These are phyloP conservation scores for Rhagoletis zephyria DNA, from an alignment of 1,140 invertebrate species.

Conservation along the genomic window DNA sequence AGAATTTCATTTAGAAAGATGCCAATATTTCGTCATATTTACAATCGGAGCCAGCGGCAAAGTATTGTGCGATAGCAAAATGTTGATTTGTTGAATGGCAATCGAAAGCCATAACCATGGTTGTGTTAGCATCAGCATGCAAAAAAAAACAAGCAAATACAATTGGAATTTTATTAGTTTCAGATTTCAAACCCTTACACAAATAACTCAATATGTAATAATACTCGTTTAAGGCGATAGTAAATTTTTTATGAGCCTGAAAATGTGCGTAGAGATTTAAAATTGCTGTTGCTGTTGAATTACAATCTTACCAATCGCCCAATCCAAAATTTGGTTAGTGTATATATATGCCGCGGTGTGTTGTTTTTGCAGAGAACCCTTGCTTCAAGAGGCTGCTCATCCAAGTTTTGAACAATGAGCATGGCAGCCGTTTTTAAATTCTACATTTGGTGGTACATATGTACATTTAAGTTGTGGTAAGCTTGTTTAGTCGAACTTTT, in stretches of 20 bases:
- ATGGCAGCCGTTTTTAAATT: background rate
- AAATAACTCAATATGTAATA: background rate
- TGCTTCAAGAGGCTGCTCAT: background rate
- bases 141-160: conserved; percentile 21
- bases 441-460: too few relatives aligned
- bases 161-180: conserved; percentile 27
- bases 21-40: background rate
- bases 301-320: background rate
- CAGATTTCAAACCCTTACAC: conserved; percentile 4
- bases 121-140: background rate
- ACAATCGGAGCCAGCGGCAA: background rate
- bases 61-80: background rate
- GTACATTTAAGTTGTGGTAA: too few relatives aligned
- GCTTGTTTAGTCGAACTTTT: too few relatives aligned
- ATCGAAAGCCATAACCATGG: background rate
- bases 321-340: conserved; percentile 20
- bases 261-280: background rate
- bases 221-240: background rate
- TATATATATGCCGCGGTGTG: background rate
- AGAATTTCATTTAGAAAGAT: background rate
- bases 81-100: conserved; percentile 6
- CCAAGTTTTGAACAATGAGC: background rate
- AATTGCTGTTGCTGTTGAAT: too few relatives aligned
- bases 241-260: conserved; percentile 15
- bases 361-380: background rate